Conservation (phyloP, 2,797 vertebrate species). For the Oryzias sinensis region DNA sequence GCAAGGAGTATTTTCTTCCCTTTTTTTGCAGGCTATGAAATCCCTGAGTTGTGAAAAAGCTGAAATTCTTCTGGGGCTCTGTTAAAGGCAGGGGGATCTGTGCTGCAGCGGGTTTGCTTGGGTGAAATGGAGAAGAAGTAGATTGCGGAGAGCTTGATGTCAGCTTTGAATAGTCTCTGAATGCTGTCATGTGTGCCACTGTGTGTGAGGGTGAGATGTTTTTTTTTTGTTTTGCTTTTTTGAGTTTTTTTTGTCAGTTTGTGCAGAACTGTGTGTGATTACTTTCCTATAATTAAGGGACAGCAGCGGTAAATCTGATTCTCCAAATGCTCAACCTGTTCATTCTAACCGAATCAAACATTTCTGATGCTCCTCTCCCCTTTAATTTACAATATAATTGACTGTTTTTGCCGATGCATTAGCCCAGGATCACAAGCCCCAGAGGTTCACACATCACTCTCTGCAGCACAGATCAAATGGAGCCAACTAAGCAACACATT, state of each 20-base stretch:
- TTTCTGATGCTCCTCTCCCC: conserved; percentile 61
- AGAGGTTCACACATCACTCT: conserved; percentile 72
- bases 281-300: conserved; percentile 47
- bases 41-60: conserved; percentile 38
- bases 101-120: conserved; percentile 40
- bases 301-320: conserved; percentile 39
- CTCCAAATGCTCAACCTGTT: conserved; percentile 52
- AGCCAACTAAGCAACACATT: conserved; percentile 71
- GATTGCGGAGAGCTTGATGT: conserved; percentile 41
- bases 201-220: conserved; percentile 26
- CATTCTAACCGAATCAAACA: conserved; percentile 60
- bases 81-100: conserved; percentile 14
- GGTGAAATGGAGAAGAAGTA: conserved; percentile 43
- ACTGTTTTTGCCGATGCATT: conserved; percentile 76
- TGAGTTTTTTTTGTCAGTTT: conserved; percentile 40
- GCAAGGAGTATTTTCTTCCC: conserved; percentile 44
- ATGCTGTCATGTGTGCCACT: conserved; percentile 20
- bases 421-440: conserved; percentile 74
- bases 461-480: conserved; percentile 77
- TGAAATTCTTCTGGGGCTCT: conserved; percentile 43
- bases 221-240: conserved; percentile 22
- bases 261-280: conserved; percentile 34
- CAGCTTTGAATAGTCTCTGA: conserved; percentile 34
- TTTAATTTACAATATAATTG: conserved; percentile 78
- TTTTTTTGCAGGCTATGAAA: conserved; percentile 46